Conservation (phyloP, 30 jellyfish, hydroid and myxozoan genomes). For the Turritopsis rubra region DNA sequence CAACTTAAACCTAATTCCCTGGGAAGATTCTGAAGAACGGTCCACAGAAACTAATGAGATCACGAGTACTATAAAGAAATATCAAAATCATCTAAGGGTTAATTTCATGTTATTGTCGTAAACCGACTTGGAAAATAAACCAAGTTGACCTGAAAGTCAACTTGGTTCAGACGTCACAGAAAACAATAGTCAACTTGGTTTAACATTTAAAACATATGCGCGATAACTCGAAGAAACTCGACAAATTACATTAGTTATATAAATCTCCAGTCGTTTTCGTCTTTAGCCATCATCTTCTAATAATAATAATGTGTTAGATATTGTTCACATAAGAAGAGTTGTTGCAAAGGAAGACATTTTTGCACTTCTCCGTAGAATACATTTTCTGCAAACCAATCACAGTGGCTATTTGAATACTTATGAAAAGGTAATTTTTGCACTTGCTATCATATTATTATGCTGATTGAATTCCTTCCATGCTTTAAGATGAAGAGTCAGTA, state of each 20-base stretch:
- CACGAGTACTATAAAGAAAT: too few relatives aligned
- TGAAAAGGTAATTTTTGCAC: not conserved
- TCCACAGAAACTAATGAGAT: too few relatives aligned
- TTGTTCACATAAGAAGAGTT: not conserved
- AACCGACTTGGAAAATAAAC: not conserved
- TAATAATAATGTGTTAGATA: not conserved
- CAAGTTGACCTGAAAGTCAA: not conserved
- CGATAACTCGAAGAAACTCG: not conserved
- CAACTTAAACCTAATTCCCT: too few relatives aligned
- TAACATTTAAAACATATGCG: not conserved
- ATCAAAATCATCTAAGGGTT: too few relatives aligned
- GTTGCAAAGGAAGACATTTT: not conserved
- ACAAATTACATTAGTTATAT: not conserved
- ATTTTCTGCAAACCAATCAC: not conserved
- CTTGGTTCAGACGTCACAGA: not conserved
- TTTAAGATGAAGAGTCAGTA: not conserved
- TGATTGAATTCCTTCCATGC: not conserved
- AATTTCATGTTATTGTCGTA: too few relatives aligned
- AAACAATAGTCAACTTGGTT: not conserved
- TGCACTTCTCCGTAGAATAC: not conserved
- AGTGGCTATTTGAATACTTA: not conserved
- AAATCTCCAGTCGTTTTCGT: not conserved
- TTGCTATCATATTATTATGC: not conserved
- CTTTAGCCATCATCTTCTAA: not conserved
- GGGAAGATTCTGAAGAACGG: too few relatives aligned